Evolutionary conservation across 2,797 vertebrate species (phyloP).

Genomic region (Danio aesculapii): DNA sequence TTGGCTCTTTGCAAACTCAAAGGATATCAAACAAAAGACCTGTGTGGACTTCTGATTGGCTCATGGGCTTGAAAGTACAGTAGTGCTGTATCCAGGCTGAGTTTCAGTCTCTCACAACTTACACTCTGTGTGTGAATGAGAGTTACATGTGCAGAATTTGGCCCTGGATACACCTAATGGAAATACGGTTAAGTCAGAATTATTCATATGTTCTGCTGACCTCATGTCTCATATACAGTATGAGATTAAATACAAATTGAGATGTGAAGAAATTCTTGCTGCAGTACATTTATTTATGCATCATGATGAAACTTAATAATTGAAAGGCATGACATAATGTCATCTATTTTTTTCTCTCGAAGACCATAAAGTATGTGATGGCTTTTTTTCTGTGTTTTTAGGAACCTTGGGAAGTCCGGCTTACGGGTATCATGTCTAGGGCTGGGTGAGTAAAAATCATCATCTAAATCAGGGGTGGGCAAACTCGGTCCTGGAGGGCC

Average conservation of each 20-base stretch:
- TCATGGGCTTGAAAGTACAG: constrained; percentile 2
- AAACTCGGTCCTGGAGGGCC: too few species aligned
- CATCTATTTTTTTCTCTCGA: not conserved
- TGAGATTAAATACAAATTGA: not conserved
- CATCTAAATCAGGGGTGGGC: too few species aligned
- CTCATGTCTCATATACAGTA: not conserved
- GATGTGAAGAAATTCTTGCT: not conserved
- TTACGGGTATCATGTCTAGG: constrained; percentile 93
- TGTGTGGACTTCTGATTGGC: constrained; percentile 44
- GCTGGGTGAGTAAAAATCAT: constrained; percentile 83
- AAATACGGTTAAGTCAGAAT: not conserved
- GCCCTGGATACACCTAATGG: not conserved
- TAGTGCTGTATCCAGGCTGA: constrained; percentile 49
- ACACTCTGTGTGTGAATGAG: not conserved
- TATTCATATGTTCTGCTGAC: constrained; percentile 19
- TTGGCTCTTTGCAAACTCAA: constrained; percentile 43
- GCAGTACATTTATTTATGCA: not conserved
- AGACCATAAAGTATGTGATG: constrained; percentile 1
- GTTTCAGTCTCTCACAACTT: constrained; percentile 18
- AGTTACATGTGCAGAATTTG: constrained; percentile 3
- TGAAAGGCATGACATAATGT: not conserved
- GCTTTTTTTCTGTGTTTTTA: constrained; percentile 69
- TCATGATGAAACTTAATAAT: not conserved
- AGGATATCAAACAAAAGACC: constrained; percentile 49
- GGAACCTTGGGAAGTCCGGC: constrained; percentile 93